Base-by-base conservation (phyloP, 2,888 invertebrate species). In the Pseudococcus jackbeardsleyi region DNA sequence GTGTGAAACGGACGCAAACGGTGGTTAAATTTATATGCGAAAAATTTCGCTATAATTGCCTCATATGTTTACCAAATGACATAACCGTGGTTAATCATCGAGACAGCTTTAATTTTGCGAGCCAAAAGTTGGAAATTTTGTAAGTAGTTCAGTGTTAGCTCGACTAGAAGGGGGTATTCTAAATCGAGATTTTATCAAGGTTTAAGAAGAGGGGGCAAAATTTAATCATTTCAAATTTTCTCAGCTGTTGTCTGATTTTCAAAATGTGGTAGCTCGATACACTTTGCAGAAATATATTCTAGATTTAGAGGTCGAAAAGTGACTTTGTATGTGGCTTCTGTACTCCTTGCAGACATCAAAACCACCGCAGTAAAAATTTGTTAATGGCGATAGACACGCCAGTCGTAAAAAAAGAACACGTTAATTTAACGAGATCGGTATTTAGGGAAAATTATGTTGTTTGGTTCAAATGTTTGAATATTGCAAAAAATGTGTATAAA, bases 41-140 rank as follows among this genome's bases (percentile, higher is more conserved):
- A 72, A 72, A 72, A 72, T 33, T 72, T 72, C 72, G 22, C 22
- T 64, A 39, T 72, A 72, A 72, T 72, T 72, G 72, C 72, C 15
- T 72, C 72, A 72, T 72, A 33, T 72, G 33, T 72, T 72, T 72
- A 72, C 72, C 72, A 72, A 39, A 72, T 39, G 72, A 17, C 33
- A 33, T 11, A 4, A 17, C 26, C 15, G 39, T 17, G 72, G 12
- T 72, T 15, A 33, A 11, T 72, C 33, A 72, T 72, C 39, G 15
- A 33, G 72, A 33, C 72, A 17, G 72, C 33, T 72, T 39, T 17
- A 26, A 19, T 68, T 68, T 68, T 68, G 11, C 22, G 17, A 0
- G 72, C 72, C 33, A 72, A 72, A 72, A 15, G 12, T 17, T 72
- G 1, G 64, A 64, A 64, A 64, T 64, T 64, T 64, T 22, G n/a